A percentile compares a stretch with the other conserved stretches of the same genome.
These are phyloP conservation scores for Scelioninae gen. 2 DNA, from an alignment of 2,888 invertebrate genomes.

Conservation along the genomic window DNA sequence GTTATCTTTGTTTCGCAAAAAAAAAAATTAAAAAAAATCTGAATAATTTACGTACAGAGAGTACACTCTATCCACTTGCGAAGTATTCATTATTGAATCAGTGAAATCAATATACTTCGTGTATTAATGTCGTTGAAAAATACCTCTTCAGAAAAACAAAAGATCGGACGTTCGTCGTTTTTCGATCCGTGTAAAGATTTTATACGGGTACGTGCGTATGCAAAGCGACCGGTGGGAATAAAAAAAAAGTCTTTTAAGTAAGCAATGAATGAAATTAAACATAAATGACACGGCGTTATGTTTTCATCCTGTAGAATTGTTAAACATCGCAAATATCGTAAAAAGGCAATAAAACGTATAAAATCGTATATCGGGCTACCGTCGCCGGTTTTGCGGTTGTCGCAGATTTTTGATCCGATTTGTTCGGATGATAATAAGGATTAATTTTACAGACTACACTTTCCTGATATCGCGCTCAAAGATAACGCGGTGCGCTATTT, in stretches of 20 bases:
- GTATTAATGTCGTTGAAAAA: no score
- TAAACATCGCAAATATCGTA: constrained; percentile 13
- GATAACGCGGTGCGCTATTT: neutral
- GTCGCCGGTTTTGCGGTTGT: neutral
- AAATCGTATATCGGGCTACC: constrained; percentile 1
- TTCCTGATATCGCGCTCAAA: neutral
- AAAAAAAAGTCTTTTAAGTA: neutral
- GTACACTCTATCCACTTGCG: no score
- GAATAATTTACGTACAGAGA: no score
- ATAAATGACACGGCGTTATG: constrained; percentile 7
- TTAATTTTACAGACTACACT: constrained; percentile 3
- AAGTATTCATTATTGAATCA: no score
- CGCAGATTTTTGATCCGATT: constrained; percentile 26
- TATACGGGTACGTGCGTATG: no score
- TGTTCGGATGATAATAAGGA: neutral
- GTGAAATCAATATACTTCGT: no score
- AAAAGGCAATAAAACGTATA: constrained; percentile 21
- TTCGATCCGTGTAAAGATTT: no score
- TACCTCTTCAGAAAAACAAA: no score
- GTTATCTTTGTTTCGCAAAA: no score
- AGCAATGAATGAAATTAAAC: constrained; percentile 11
- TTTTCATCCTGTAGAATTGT: constrained; percentile 19
- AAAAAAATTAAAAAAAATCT: no score
- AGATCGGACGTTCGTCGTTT: no score
- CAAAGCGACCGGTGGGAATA: neutral